Evolutionary conservation across 2,888 invertebrate species (phyloP).

Genomic region (Eristalis pertinax): DNA sequence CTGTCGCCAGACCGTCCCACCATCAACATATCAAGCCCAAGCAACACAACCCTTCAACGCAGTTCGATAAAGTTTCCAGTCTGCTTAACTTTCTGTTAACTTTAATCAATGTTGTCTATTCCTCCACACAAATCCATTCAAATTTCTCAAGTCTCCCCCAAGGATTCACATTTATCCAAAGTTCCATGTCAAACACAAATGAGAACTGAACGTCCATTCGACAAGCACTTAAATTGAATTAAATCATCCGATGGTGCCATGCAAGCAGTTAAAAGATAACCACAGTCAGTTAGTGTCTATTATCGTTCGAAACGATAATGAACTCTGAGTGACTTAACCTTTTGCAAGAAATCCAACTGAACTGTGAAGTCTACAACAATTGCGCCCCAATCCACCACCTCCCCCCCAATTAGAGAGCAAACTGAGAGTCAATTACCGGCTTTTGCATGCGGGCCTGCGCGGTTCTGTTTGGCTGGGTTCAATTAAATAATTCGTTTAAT

Average conservation of each 20-base stretch:
- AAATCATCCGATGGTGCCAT: background rate
- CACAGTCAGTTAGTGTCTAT: background rate
- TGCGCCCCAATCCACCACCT: too few species aligned
- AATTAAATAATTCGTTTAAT: slow-evolving; percentile 58
- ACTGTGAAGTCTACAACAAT: too few species aligned
- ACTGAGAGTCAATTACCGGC: slow-evolving; percentile 35
- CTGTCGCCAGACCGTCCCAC: too few species aligned
- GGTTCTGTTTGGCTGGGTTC: slow-evolving; percentile 7
- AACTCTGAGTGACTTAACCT: slow-evolving; percentile 46
- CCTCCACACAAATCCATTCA: background rate
- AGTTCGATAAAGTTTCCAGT: background rate
- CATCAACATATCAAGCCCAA: background rate
- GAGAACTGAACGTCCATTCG: background rate
- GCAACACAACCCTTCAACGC: background rate
- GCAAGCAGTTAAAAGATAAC: background rate
- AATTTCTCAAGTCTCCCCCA: background rate
- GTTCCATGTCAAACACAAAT: background rate
- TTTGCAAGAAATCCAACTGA: slow-evolving; percentile 1
- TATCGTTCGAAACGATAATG: slow-evolving; percentile 20
- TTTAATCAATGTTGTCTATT: background rate
- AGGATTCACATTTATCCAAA: background rate
- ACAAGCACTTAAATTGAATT: background rate
- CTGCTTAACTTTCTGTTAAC: too few species aligned
- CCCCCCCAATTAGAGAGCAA: background rate
- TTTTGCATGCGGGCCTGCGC: slow-evolving; percentile 10